Percentiles rank a stretch among this genome's conserved stretches.
Evolutionary conservation across 37 sponge, comb jelly and placozoan species (phyloP).

Genomic region (Tethya wilhelma): DNA sequence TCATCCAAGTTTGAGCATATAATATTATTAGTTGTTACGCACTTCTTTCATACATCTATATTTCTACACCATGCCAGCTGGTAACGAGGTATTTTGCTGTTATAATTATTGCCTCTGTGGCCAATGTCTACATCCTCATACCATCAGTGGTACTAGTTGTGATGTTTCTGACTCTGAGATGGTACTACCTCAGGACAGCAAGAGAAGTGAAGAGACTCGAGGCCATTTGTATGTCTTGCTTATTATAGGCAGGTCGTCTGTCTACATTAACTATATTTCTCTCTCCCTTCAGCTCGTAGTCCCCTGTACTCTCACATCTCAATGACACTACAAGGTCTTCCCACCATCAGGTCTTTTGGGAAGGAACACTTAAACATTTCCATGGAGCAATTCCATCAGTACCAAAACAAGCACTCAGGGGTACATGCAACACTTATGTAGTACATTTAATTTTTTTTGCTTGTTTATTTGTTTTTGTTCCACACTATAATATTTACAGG

Average conservation of each 20-base stretch:
- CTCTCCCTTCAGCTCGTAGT: slow-evolving; percentile 76
- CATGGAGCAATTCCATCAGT: slow-evolving; percentile 35
- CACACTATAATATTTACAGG: slow-evolving; percentile 32
- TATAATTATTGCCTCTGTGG: slow-evolving; percentile 44
- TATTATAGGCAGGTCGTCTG: not conserved
- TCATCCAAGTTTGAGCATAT: not conserved
- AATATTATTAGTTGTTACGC: not conserved
- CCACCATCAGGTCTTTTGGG: slow-evolving; percentile 76
- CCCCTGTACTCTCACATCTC: slow-evolving; percentile 88
- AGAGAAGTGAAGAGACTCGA: slow-evolving; percentile 81
- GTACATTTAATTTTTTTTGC: not conserved
- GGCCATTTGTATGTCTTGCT: slow-evolving; percentile 59
- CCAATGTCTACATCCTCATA: slow-evolving; percentile 63
- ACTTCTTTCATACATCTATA: not conserved
- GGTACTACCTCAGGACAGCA: slow-evolving; percentile 71
- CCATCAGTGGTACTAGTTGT: slow-evolving; percentile 35
- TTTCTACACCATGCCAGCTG: slow-evolving; percentile 16
- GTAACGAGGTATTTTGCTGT: slow-evolving; percentile 49
- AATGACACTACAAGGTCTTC: slow-evolving; percentile 81
- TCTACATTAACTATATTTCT: not conserved
- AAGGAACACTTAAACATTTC: slow-evolving; percentile 20
- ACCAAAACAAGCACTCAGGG: slow-evolving; percentile 34
- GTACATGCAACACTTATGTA: not conserved
- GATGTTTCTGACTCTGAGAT: slow-evolving; percentile 40
- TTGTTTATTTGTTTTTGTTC: not conserved